These are phyloP conservation scores for Peromyscus maniculatus DNA, from an alignment of 2,113 vertebrate genomes.

Conservation along the genomic window DNA sequence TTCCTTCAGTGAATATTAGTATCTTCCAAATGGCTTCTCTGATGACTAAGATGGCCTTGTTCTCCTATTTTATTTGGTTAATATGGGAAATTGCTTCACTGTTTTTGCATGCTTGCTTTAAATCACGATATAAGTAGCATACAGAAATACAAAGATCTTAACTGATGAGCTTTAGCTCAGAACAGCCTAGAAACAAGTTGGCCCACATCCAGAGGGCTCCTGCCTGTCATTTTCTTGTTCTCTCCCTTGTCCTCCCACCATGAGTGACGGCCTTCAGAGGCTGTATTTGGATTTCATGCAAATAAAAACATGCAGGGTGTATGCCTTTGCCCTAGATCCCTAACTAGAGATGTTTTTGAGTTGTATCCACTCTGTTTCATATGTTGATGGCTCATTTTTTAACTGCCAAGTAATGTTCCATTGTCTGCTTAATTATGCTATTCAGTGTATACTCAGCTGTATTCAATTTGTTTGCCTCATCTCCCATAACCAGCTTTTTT, in stretches of 20 bases:
- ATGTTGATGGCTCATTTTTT: neutral
- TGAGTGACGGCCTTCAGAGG: neutral
- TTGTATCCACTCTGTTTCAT: neutral
- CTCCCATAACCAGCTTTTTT: neutral
- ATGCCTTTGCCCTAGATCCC: neutral
- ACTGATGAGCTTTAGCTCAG: neutral
- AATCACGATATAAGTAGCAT: no score
- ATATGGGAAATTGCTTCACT: no score
- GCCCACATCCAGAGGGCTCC: neutral
- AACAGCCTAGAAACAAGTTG: no score
- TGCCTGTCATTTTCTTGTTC: neutral
- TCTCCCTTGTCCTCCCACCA: no score
- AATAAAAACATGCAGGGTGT: neutral
- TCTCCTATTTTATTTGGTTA: neutral
- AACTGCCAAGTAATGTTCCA: neutral
- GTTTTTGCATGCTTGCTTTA: neutral
- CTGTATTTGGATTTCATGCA: neutral
- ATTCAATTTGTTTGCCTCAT: neutral
- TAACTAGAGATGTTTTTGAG: neutral
- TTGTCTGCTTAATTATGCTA: no score
- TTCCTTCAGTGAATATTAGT: no score
- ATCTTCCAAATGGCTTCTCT: neutral
- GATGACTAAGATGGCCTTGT: rapidly evolving
- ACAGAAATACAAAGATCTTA: neutral
- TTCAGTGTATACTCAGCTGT: neutral